Percentiles rank a stretch among this genome's conserved stretches.
These are phyloP conservation scores for Cheilosia variabilis DNA, from an alignment of 2,888 invertebrate genomes.

Conservation along the genomic window DNA sequence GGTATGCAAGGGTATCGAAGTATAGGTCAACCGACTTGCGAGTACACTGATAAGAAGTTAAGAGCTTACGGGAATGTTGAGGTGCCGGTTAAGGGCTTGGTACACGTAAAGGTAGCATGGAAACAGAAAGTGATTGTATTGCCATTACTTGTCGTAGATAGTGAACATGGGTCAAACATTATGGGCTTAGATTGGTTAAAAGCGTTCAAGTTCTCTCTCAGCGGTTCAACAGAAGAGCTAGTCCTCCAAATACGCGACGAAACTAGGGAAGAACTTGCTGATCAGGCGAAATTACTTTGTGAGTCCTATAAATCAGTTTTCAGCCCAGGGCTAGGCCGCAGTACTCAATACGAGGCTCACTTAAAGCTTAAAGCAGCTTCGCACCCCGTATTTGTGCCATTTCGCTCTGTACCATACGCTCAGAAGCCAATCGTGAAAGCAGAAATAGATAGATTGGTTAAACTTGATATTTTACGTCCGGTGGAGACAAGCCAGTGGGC, in stretches of 20 bases:
- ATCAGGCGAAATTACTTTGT: conserved; percentile 26
- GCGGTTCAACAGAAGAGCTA: conserved; percentile 11
- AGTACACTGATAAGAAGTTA: conserved; percentile 28
- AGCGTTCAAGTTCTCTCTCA: conserved; percentile 16
- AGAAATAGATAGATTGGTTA: conserved; percentile 25
- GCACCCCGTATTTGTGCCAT: conserved; percentile 9
- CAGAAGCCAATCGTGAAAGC: conserved; percentile 26
- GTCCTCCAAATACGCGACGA: not conserved
- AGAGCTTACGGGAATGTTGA: conserved; percentile 23
- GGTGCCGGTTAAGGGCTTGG: conserved; percentile 23
- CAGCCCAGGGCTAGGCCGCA: conserved; percentile 25
- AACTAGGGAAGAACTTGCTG: not conserved
- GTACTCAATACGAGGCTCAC: conserved; percentile 26
- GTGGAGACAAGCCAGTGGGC: conserved; percentile 38
- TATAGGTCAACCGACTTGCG: conserved; percentile 27
- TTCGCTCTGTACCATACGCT: conserved; percentile 24
- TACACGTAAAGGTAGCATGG: too few species aligned
- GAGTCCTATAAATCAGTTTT: conserved; percentile 19
- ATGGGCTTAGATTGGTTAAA: conserved; percentile 19
- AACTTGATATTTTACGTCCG: conserved; percentile 19
- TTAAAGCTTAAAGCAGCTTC: conserved; percentile 19
- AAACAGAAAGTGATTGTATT: too few species aligned
- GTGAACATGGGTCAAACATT: conserved; percentile 8
- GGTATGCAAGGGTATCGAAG: conserved; percentile 24
- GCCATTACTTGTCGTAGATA: too few species aligned